These are phyloP conservation scores for Botia kubotai DNA, from an alignment of 2,797 vertebrate genomes.

Conservation along the genomic window DNA sequence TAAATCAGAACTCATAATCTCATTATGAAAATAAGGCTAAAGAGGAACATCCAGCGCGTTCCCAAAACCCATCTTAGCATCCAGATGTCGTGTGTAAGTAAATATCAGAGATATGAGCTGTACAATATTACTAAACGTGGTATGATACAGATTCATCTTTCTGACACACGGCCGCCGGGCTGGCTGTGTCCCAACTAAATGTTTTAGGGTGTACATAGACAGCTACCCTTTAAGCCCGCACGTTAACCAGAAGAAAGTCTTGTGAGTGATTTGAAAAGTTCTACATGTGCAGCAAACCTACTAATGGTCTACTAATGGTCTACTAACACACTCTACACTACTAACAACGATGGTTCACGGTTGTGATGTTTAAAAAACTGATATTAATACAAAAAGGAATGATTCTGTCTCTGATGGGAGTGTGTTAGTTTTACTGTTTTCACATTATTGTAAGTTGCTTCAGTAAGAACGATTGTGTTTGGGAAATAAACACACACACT, in stretches of 20 bases:
- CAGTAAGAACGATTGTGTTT: neutral
- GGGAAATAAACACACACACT: neutral
- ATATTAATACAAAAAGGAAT: neutral
- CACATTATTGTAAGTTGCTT: neutral
- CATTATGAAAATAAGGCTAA: constrained; percentile 70
- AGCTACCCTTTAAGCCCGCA: no score
- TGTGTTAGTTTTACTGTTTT: neutral
- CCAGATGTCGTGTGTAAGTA: constrained; percentile 49
- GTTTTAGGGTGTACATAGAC: no score
- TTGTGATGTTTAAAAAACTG: neutral
- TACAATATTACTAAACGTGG: constrained; percentile 11
- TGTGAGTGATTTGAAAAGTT: neutral
- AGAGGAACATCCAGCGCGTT: constrained; percentile 61
- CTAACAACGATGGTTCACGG: neutral
- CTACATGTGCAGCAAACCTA: neutral
- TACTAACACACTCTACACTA: no score
- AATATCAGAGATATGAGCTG: constrained; percentile 14
- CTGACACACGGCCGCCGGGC: neutral
- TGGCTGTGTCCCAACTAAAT: no score
- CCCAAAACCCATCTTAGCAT: constrained; percentile 54
- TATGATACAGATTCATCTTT: constrained; percentile 3
- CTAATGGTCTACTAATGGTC: neutral
- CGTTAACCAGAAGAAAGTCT: no score
- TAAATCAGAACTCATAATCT: constrained; percentile 74
- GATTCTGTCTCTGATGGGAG: neutral